Base-by-base conservation (phyloP, 2,797 vertebrate genomes). In the Amazona finschi region DNA sequence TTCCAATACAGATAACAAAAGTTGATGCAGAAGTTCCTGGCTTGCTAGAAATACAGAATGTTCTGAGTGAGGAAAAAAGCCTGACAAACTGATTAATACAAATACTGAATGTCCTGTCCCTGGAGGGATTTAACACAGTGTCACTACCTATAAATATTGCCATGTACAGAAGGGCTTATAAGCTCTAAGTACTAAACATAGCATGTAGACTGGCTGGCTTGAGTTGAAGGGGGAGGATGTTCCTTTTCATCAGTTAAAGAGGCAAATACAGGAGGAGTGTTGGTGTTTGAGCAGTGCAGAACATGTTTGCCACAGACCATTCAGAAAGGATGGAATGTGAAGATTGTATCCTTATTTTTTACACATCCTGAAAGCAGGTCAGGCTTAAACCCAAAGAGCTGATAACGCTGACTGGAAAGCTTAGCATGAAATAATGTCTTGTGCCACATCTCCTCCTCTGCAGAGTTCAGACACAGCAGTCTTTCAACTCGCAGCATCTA, bases 91-190 rank as follows among this genome's bases (percentile, higher is more conserved):
- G 88, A 94, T 95, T 74, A 95, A 74, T 62, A 44, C 39, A 67
- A 93, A 92, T 72, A 33, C 90, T 64, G 85, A 65, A 72, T 84
- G 92, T 93, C 93, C 95, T 86, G 83, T 93, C 50, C 77, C 92
- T 33, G 58, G 19, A 65, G 65, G 85, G 90, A 95, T 92, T 96
- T 95, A 89, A 83, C 72, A 27, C 25, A 89, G 53, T 95, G 95
- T 61, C 90, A 79, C 95, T 72, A 60, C 75, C 90, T 86, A 97
- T 96, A 95, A 96, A 95, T 97, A 97, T 94, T 87, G 90, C 58
- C 47, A 14, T 52, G 81, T 61, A 52, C 85, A 80, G 74, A 93
- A 96, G 75, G 65, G 95, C 86, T 97, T 95, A 95, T 66, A 43
- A 93, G 91, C 89, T 97, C 93, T 72, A 4, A 88, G 82, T n/a